phyloP scores from a whole-genome alignment of 2,888 invertebrate genomes.

The Anthrax anthrax region DNA sequence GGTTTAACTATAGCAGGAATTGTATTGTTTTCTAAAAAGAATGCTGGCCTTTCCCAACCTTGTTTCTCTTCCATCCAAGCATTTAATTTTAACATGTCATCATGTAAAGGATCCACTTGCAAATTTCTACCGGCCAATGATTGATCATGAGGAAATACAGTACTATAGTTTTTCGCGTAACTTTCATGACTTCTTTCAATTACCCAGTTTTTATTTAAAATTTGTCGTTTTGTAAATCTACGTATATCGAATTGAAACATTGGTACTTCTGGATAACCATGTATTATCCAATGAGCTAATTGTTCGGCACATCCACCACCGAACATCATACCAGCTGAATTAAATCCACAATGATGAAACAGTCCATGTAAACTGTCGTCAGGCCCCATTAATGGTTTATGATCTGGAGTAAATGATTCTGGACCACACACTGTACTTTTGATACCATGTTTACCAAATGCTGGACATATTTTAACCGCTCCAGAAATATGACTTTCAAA shows the following conservation, averaged over 20 bases:
- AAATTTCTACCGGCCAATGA: slow-evolving; percentile 64
- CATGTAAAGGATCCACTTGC: slow-evolving; percentile 51
- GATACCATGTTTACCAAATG: slow-evolving; percentile 57
- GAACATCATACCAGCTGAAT: slow-evolving; percentile 85
- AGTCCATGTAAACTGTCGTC: slow-evolving; percentile 52
- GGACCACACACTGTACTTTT: slow-evolving; percentile 82
- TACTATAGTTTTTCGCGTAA: slow-evolving; percentile 74
- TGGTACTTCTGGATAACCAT: slow-evolving; percentile 68
- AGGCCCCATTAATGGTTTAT: slow-evolving; percentile 74
- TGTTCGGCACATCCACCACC: slow-evolving; percentile 78
- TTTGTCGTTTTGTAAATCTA: slow-evolving; percentile 62
- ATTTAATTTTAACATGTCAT: slow-evolving; percentile 49
- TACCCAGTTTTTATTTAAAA: slow-evolving; percentile 57
- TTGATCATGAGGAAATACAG: slow-evolving; percentile 72
- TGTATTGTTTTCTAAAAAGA: slow-evolving; percentile 45
- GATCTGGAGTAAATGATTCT: slow-evolving; percentile 85
- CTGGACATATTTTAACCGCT: slow-evolving; percentile 60
- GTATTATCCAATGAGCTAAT: slow-evolving; percentile 69
- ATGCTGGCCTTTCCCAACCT: slow-evolving; percentile 79
- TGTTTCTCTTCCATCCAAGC: slow-evolving; percentile 78
- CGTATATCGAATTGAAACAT: slow-evolving; percentile 80
- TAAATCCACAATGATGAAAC: slow-evolving; percentile 78
- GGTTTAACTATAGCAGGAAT: slow-evolving; percentile 41
- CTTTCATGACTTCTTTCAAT: slow-evolving; percentile 75
- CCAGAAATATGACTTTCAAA: slow-evolving; percentile 63